Percentiles rank a stretch among this genome's conserved stretches.
phyloP scores from a whole-genome alignment of 2,797 vertebrate genomes.

The Etheostoma perlongum region DNA sequence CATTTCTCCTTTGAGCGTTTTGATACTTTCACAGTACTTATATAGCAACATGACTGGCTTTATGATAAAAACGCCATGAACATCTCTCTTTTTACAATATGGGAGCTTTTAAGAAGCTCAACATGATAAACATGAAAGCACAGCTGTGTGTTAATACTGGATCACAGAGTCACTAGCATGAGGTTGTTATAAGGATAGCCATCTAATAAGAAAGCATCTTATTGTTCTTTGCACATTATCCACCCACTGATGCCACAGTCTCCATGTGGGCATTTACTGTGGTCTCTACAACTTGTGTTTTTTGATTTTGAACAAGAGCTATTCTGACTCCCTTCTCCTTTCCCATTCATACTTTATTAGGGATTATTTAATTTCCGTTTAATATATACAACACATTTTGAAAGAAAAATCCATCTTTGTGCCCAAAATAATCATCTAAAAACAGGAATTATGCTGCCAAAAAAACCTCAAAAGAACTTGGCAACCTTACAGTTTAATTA shows the following conservation, averaged over 20 bases:
- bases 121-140: not conserved
- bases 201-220: not conserved
- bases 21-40: too few relatives aligned
- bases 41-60: too few relatives aligned
- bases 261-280: not conserved
- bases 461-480: constrained; percentile 6
- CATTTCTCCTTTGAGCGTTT: too few relatives aligned
- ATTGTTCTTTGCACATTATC: constrained; percentile 7
- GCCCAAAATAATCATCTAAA: constrained; percentile 5
- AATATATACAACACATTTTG: constrained; percentile 2
- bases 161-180: not conserved
- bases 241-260: not conserved
- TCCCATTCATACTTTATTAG: not conserved
- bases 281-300: not conserved
- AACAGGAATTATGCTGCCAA: not conserved
- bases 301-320: not conserved
- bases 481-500: constrained; percentile 8
- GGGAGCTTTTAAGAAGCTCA: not conserved
- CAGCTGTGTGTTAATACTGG: not conserved
- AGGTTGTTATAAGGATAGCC: not conserved
- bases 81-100: too few relatives aligned
- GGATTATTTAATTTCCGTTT: not conserved
- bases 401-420: constrained; percentile 11
- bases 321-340: not conserved
- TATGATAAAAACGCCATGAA: too few relatives aligned